Conservation (phyloP, 2,113 vertebrate species). For the Perca schrenkii region DNA sequence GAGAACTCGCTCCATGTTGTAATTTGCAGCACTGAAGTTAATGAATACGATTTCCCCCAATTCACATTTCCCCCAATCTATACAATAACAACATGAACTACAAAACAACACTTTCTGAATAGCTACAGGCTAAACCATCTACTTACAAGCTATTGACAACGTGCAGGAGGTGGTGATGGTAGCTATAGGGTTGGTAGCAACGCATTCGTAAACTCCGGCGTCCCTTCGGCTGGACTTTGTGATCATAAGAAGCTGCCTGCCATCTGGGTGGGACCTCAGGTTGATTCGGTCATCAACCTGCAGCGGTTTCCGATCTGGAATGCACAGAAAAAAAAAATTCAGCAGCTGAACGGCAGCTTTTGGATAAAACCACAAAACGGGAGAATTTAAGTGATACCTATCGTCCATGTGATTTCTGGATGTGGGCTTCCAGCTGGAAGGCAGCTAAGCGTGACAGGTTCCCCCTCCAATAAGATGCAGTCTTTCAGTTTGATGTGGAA, state of each 20-base stretch:
- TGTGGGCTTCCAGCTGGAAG: slow-evolving; percentile 92
- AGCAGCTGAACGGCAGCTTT: background rate
- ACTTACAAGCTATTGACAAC: slow-evolving; percentile 92
- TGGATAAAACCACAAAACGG: background rate
- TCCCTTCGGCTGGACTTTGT: slow-evolving; percentile 86
- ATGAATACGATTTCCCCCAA: background rate
- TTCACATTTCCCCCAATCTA: background rate
- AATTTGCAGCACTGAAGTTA: background rate
- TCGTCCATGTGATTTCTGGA: slow-evolving; percentile 92
- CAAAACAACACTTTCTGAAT: background rate
- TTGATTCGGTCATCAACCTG: slow-evolving; percentile 83
- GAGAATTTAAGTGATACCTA: slow-evolving; percentile 82
- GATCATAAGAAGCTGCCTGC: slow-evolving; percentile 92
- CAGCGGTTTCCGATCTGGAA: slow-evolving; percentile 89
- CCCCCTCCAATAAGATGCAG: slow-evolving; percentile 92
- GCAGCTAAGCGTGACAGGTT: slow-evolving; percentile 92
- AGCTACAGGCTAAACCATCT: background rate
- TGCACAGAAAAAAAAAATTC: background rate
- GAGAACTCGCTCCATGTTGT: background rate
- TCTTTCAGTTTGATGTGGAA: slow-evolving; percentile 98
- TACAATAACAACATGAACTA: background rate
- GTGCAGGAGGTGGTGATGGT: slow-evolving; percentile 92
- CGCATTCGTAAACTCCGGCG: slow-evolving; percentile 91
- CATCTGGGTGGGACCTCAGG: slow-evolving; percentile 90
- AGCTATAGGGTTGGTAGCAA: slow-evolving; percentile 90